Evolutionary conservation across 2,113 vertebrate species (phyloP), one percentile per base, ranked within the genome.

Genomic region (Hystrix brachyura): DNA sequence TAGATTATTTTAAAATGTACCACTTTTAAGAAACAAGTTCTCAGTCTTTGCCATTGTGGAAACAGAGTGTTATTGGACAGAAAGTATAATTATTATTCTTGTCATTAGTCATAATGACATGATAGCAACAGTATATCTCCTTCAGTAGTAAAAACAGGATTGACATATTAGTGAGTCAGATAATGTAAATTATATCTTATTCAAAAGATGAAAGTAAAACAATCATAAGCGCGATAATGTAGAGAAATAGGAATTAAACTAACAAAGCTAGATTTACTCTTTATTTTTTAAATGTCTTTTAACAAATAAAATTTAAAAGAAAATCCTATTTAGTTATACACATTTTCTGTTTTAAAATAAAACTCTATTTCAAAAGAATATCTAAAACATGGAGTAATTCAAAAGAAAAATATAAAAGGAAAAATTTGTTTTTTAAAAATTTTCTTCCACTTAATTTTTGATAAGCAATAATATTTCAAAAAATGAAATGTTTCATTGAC

Each of bases 51-150:
- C 62, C 14, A 88, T 69, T 60, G 29, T 53, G 13, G 1, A 72
- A 69, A 87, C 23, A 84, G 38, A 86, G 4, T 71, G 3, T 87
- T 53, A 9, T 62, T 81, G 18, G 7, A 72, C 51, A 84, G 48
- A 19, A 93, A 81, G 3, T 38, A 48, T 53, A 82, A 64, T 81
- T 92, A 81, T 90, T 91, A 82, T 81, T 83, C 25, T 85, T 90
- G 2, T 19, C 15, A 25, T 91, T 62, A 67, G 23, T 80, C 91
- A 79, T 72, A 87, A 78, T 81, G 13, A 69, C 43, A 46, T 83
- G 34, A 82, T 78, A 1, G 10, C 59, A 74, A 67, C 71, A 83
- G 57, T 87, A 34, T 86, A 57, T 91, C 5, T 93, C 19, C 8
- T 94, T 64, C 21, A 80, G 12, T 55, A 95, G 81, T 78, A 87